These are phyloP conservation scores for Piaya cayana DNA, from an alignment of 2,113 vertebrate genomes.

Conservation along the genomic window DNA sequence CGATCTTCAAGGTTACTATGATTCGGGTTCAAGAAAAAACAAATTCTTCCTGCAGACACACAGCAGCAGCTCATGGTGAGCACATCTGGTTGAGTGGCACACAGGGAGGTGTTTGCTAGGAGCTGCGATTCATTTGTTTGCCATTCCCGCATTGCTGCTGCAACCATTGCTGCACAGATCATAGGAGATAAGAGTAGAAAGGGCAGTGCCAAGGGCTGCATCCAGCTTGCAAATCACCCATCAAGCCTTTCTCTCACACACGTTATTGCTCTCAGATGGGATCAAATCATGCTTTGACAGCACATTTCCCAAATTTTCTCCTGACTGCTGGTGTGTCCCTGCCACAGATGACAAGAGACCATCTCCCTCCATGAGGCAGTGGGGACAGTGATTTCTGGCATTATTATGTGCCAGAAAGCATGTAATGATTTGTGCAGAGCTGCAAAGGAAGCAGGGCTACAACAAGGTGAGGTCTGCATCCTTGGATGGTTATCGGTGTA, in stretches of 20 bases:
- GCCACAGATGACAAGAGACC: neutral
- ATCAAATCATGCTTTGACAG: neutral
- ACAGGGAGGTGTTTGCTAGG: neutral
- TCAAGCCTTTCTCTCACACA: too few relatives aligned
- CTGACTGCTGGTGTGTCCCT: neutral
- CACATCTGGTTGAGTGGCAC: neutral
- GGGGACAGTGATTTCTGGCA: neutral
- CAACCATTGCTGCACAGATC: neutral
- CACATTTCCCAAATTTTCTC: neutral
- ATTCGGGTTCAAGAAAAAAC: neutral
- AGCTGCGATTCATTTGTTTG: neutral
- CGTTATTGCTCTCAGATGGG: neutral
- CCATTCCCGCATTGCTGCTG: neutral
- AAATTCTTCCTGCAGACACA: neutral
- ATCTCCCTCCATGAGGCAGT: neutral
- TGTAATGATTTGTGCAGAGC: neutral
- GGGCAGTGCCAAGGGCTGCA: neutral
- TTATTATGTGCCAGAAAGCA: neutral
- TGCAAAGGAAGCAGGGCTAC: neutral
- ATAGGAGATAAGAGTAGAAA: neutral
- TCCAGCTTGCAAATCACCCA: neutral
- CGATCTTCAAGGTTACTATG: too few relatives aligned
- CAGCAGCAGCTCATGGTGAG: neutral
- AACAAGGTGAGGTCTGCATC: neutral
- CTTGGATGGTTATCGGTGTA: accelerated